These are phyloP conservation scores for Drusus annulatus DNA, from an alignment of 1,140 invertebrate species.

Conservation along the genomic window DNA sequence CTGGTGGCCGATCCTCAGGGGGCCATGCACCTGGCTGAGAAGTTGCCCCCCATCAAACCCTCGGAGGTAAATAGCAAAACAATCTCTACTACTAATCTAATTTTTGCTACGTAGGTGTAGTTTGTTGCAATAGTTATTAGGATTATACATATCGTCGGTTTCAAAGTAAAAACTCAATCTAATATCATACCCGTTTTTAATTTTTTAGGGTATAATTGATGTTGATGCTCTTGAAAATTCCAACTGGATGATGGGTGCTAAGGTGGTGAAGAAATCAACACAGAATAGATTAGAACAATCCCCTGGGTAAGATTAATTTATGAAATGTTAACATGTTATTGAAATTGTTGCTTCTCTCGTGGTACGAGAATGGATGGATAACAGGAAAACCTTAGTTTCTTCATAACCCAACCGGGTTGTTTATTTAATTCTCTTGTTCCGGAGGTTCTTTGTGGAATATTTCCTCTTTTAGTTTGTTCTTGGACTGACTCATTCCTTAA, in stretches of 20 bases:
- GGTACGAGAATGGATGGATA: no score
- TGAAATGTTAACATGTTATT: not conserved
- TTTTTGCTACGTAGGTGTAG: no score
- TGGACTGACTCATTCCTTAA: no score
- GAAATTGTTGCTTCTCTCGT: no score
- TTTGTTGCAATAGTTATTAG: no score
- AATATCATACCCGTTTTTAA: not conserved
- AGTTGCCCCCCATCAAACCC: slow-evolving; percentile 75
- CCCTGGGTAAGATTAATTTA: slow-evolving; percentile 65
- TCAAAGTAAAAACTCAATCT: not conserved
- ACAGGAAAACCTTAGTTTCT: no score
- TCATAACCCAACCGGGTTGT: no score
- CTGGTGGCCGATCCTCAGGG: slow-evolving; percentile 86
- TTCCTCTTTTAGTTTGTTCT: no score
- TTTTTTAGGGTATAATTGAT: slow-evolving; percentile 76
- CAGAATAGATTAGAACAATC: slow-evolving; percentile 73
- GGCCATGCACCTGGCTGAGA: slow-evolving; percentile 80
- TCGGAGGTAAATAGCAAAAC: slow-evolving; percentile 39
- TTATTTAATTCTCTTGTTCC: no score
- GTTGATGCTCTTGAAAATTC: slow-evolving; percentile 89
- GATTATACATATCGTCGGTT: no score
- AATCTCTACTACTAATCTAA: not conserved
- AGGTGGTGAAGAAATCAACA: slow-evolving; percentile 84
- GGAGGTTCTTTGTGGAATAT: no score
- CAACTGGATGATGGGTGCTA: slow-evolving; percentile 90